Conservation (phyloP, 2,113 vertebrate species). For the Pelobates fuscus region DNA sequence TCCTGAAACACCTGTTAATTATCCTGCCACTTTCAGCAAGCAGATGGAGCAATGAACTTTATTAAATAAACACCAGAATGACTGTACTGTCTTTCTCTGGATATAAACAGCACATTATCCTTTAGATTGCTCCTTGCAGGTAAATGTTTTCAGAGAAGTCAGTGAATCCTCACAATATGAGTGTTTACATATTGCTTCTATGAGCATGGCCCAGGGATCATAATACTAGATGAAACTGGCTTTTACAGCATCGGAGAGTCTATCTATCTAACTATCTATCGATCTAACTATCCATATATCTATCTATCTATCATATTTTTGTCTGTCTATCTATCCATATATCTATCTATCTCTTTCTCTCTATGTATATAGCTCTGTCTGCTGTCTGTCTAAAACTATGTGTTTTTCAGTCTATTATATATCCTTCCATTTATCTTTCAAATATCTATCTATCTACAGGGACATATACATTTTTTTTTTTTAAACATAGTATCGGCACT, state of each 20-base stretch:
- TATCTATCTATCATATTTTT: no score
- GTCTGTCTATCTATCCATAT: no score
- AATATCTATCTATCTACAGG: no score
- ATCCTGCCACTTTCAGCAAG: slow-evolving; percentile 1
- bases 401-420: no score
- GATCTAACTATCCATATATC: no score
- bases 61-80: slow-evolving; percentile 25
- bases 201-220: background rate
- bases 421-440: no score
- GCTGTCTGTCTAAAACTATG: no score
- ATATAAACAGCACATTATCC: background rate
- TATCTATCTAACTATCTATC: no score
- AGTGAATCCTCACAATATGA: background rate
- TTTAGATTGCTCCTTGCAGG: slow-evolving; percentile 18
- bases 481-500: no score
- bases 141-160: background rate
- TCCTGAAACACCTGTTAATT: slow-evolving; percentile 35
- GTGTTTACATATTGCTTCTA: background rate
- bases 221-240: background rate
- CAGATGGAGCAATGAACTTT: slow-evolving; percentile 30
- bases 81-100: background rate
- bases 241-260: background rate
- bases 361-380: no score
- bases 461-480: no score
- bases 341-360: no score